Evolutionary conservation across 2,113 vertebrate species (phyloP).

Genomic region (Xiphophorus hellerii): DNA sequence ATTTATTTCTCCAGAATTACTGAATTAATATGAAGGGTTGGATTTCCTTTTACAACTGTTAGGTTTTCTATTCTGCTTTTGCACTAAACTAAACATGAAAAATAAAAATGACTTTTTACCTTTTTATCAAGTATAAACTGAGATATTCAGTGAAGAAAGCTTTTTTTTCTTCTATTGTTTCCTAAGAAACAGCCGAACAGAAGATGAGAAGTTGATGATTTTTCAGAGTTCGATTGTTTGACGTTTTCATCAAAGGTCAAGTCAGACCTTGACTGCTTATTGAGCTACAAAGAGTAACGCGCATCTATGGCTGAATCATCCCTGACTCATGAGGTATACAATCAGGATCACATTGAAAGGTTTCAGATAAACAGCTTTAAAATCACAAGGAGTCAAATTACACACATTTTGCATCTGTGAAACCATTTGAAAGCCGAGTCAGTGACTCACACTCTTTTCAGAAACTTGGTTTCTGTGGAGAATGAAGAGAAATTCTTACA

Average conservation of each 20-base stretch:
- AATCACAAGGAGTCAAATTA: background rate
- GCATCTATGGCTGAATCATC: constrained; percentile 13
- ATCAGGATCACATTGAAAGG: constrained; percentile 4
- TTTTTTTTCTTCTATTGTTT: background rate
- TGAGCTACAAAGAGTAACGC: constrained; percentile 12
- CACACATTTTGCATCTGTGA: background rate
- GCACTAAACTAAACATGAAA: background rate
- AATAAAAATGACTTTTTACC: background rate
- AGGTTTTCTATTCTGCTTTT: background rate
- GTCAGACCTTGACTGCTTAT: background rate
- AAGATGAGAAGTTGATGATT: background rate
- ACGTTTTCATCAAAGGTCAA: constrained; percentile 13
- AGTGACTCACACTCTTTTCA: background rate
- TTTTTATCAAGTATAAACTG: background rate
- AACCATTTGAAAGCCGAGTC: background rate
- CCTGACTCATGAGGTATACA: constrained; percentile 20
- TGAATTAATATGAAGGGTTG: background rate
- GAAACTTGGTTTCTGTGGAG: background rate
- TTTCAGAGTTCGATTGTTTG: constrained; percentile 8
- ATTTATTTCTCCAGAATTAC: background rate
- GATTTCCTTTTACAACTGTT: too few species aligned
- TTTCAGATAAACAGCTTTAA: background rate
- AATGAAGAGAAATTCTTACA: background rate
- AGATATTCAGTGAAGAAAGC: background rate
- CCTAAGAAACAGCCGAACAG: background rate